Evolutionary conservation across 2,113 vertebrate species (phyloP).

Genomic region (Apaloderma vittatum): DNA sequence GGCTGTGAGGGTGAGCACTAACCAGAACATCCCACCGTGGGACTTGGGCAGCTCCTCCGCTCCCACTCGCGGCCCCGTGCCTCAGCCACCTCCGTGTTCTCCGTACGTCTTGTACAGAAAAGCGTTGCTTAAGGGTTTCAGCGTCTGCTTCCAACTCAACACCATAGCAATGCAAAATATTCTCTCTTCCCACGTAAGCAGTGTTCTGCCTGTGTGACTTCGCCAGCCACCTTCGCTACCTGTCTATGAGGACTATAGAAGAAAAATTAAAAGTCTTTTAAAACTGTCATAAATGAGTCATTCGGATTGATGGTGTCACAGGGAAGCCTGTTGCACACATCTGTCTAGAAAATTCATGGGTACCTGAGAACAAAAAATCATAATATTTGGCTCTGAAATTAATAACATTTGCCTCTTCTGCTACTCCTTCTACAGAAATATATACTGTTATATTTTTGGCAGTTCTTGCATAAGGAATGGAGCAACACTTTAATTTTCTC

Average conservation of each 20-base stretch:
- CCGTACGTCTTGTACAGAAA: not conserved
- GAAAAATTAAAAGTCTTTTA: not conserved
- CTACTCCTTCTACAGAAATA: not conserved
- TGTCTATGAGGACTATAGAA: not conserved
- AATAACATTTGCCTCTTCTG: not conserved
- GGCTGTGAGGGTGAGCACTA: not conserved
- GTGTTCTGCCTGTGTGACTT: not conserved
- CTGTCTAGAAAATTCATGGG: not conserved
- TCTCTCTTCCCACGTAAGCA: not conserved
- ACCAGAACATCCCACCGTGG: rapidly evolving
- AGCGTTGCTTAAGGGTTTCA: not conserved
- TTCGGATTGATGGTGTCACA: not conserved
- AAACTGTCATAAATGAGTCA: not conserved
- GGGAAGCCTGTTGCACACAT: not conserved
- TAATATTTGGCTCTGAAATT: not conserved
- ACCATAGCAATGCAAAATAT: not conserved
- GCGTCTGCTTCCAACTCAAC: not conserved
- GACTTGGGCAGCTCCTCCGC: not conserved
- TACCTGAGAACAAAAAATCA: not conserved
- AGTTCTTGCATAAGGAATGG: not conserved
- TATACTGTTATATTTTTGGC: not conserved
- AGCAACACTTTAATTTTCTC: not conserved
- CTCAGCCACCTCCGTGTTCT: not conserved
- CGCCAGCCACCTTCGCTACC: not conserved
- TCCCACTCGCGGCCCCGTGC: rapidly evolving